A percentile compares a stretch with the other conserved stretches of the same genome.
These are phyloP conservation scores for Phymastichus coffea DNA, from an alignment of 1,140 invertebrate genomes.

Conservation along the genomic window DNA sequence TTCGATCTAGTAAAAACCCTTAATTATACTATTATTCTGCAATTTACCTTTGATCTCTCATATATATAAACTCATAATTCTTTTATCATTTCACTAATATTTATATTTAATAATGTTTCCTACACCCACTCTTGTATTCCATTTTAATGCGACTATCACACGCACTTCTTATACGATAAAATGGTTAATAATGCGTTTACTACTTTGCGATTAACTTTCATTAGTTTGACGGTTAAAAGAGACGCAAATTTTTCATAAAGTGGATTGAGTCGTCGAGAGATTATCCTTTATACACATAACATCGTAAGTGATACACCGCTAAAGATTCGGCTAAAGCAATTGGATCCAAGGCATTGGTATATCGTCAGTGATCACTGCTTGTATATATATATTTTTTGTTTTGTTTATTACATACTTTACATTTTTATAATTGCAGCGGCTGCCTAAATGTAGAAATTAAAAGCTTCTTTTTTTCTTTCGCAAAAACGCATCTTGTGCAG, in stretches of 20 bases:
- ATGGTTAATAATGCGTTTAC: background rate
- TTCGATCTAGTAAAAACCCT: constrained; percentile 19
- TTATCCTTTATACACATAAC: constrained; percentile 28
- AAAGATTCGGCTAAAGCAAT: constrained; percentile 37
- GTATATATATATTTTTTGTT: background rate
- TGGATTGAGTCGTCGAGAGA: constrained; percentile 32
- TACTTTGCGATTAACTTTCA: background rate
- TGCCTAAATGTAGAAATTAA: constrained; percentile 32
- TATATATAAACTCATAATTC: too few relatives aligned
- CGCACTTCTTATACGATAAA: too few relatives aligned
- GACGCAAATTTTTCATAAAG: constrained; percentile 15
- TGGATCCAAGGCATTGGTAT: constrained; percentile 50
- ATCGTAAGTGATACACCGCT: constrained; percentile 21
- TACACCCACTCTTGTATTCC: too few relatives aligned
- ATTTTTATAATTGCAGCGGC: constrained; percentile 39
- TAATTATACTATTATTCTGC: constrained; percentile 7
- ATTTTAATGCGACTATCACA: too few relatives aligned
- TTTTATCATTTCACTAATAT: too few relatives aligned
- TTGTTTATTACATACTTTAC: constrained; percentile 42
- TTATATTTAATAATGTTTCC: too few relatives aligned
- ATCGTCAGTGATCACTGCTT: constrained; percentile 40
- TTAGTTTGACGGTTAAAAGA: constrained; percentile 7
- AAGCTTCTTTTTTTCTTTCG: constrained; percentile 10
- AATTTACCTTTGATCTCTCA: too few relatives aligned
- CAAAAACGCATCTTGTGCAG: constrained; percentile 12